Evolutionary conservation across 2,113 vertebrate species (phyloP).

Genomic region (Myrmophylax atrothorax): DNA sequence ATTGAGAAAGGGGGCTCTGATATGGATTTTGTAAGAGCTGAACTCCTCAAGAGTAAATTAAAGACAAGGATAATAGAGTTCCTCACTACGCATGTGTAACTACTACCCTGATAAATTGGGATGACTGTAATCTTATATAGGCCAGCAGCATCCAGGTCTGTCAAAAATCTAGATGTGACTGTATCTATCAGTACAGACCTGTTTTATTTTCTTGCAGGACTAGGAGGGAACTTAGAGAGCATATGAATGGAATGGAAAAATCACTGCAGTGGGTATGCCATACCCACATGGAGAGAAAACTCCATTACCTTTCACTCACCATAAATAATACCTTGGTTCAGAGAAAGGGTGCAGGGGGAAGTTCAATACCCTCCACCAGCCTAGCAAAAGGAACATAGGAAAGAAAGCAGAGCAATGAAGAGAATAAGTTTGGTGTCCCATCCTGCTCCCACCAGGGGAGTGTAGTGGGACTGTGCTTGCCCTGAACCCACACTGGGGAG

Average conservation of each 20-base stretch:
- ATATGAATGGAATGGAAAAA: constrained; percentile 21
- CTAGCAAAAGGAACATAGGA: not conserved
- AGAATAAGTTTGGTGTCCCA: not conserved
- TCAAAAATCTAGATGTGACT: not conserved
- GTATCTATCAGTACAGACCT: not conserved
- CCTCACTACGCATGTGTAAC: constrained; percentile 23
- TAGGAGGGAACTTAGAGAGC: not conserved
- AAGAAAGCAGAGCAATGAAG: not conserved
- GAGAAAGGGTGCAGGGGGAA: not conserved
- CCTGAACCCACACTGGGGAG: not conserved
- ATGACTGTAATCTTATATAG: not conserved
- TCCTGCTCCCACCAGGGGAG: not conserved
- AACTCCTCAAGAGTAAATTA: constrained; percentile 48
- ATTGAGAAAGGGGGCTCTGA: constrained; percentile 25
- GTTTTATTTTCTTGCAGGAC: not conserved
- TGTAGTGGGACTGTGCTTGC: not conserved
- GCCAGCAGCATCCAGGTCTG: not conserved
- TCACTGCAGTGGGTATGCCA: not conserved
- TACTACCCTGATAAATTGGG: not conserved
- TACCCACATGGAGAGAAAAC: not conserved
- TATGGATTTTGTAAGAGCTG: constrained; percentile 52
- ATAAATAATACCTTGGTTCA: not conserved
- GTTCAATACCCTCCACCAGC: not conserved
- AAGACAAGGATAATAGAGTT: constrained; percentile 33
- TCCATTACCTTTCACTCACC: not conserved